Base-by-base conservation (phyloP, 2,888 invertebrate genomes). In the Psylliodes chrysocephalus region DNA sequence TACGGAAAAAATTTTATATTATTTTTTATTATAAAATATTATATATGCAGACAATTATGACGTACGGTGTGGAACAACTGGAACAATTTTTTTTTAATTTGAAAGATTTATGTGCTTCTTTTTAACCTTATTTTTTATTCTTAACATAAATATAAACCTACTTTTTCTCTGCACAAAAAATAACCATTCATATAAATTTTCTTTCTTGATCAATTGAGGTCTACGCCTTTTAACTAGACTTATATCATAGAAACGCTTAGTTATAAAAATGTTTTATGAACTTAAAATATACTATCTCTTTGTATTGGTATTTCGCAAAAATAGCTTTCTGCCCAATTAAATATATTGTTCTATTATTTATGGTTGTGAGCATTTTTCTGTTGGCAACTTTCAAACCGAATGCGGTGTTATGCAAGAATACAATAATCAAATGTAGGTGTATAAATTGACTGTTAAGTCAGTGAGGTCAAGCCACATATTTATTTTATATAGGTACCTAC, bases 351-450 rank as follows among this genome's bases (percentile, higher is more conserved):
- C 33, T 55, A 55, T 55, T 55, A 54, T 54, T 40, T 54, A 55
- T 55, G 44, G 44, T 33, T 46, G n/a, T 18, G 10, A 55, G 33
- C 42, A 46, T 55, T 44, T 44, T 46, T 44, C 18, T 44, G 12
- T 44, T 55, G 10, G 46, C 18, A 55, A 55, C 44, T 55, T 44
- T 44, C 12, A 8, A 53, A 53, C 19, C 30, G 25, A 49, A 59
- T 49, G 14, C 51, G 28, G 33, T 49, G 49, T 59, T 59, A 51
- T 51, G 49, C 49, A 59, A 59, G 19, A 57, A 57, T 30, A 19
- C 7, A 59, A 40, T 51, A 59, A 59, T 59, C 38, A 22, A 59
- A 51, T 40, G 59, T 59, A 40, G 59, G 59, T 59, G 49, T 59
- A 55, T 55, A 59, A 49, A 59, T 49, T 25, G 49, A 28, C 59